Evolutionary conservation across 2,888 invertebrate species (phyloP), one percentile per base, ranked within the genome.

Genomic region (Sisyra terminalis): DNA sequence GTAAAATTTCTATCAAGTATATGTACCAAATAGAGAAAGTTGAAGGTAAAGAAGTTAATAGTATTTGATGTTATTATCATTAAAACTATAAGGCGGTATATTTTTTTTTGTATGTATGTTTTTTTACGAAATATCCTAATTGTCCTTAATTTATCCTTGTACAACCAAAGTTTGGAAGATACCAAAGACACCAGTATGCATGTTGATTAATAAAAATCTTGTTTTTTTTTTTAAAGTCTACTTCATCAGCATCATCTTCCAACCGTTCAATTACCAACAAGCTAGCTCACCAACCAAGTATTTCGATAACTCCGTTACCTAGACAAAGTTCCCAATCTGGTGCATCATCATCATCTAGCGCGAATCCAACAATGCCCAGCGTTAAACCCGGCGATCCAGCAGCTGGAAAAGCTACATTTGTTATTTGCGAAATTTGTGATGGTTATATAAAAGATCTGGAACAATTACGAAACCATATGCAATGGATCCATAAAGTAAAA

Each of bases 401-500:
- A 41, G 63, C 70, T 40, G 75, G 71, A 49, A 87, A 87, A 60
- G 80, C 78, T 51, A 77, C 84, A 18, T 89, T 89, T 63, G 90
- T 92, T 49, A 87, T 92, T 51, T 96, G 94, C 63, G 94, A 94
- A 67, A 92, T 94, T 48, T 96, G 94, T 64, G 94, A 94, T 57
- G 92, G 92, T 15, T 93, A 92, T 58, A 93, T 94, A 47, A 90
- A 92, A 69, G 93, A 94, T 62, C 69, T 92, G 55, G 90, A 92
- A 55, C 90, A 92, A 58, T 66, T 94, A 48, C 72, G 93, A 48
- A 92, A 92, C 61, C 94, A 94, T 58, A 93, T 94, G 88, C 92
- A 90, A 58, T 93, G 90, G 87, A 92, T 93, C 60, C 94, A 94
- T 63, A 92, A 93, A 73, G 88, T 90, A 51, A 90, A 90, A 64